phyloP scores from a whole-genome alignment of 2,797 vertebrate species.

The Myotis daubentonii region DNA sequence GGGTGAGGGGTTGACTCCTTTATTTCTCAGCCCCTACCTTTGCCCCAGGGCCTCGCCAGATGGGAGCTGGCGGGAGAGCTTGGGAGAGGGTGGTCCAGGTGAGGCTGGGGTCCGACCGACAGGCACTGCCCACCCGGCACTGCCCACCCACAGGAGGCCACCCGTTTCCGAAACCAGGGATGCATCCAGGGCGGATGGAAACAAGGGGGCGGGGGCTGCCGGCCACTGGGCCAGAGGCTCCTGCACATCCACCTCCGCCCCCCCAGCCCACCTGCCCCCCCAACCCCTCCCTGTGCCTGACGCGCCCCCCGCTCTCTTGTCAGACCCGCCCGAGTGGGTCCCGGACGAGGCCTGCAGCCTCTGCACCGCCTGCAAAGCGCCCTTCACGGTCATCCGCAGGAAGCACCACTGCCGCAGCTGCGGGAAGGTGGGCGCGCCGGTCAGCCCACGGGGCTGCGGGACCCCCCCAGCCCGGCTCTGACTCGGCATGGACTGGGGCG shows the following conservation, averaged over 20 bases:
- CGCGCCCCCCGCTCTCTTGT: not conserved
- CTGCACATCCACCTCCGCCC: rapidly evolving
- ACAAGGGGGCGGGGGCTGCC: not conserved
- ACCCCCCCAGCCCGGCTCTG: not conserved
- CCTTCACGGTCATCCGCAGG: conserved; percentile 98
- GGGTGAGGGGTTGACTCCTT: not conserved
- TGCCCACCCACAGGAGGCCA: rapidly evolving
- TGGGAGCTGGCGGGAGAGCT: not conserved
- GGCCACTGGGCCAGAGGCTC: not conserved
- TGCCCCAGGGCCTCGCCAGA: not conserved
- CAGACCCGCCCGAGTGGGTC: conserved; percentile 98
- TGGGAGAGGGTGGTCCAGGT: not conserved
- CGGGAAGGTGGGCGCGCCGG: conserved; percentile 91
- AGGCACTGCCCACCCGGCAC: not conserved
- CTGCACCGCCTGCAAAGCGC: conserved; percentile 96
- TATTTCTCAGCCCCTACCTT: not conserved
- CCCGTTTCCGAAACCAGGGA: not conserved
- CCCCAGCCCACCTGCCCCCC: not conserved
- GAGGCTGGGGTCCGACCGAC: not conserved
- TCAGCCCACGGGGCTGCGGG: rapidly evolving
- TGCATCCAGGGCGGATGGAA: not conserved
- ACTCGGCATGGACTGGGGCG: not conserved
- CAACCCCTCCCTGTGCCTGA: not conserved
- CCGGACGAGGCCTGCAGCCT: conserved; percentile 96
- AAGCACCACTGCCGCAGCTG: conserved; percentile 99